Percentiles rank a stretch among this genome's conserved stretches.
phyloP scores from a whole-genome alignment of 2,888 invertebrate species.

The Sisyra nigra region DNA sequence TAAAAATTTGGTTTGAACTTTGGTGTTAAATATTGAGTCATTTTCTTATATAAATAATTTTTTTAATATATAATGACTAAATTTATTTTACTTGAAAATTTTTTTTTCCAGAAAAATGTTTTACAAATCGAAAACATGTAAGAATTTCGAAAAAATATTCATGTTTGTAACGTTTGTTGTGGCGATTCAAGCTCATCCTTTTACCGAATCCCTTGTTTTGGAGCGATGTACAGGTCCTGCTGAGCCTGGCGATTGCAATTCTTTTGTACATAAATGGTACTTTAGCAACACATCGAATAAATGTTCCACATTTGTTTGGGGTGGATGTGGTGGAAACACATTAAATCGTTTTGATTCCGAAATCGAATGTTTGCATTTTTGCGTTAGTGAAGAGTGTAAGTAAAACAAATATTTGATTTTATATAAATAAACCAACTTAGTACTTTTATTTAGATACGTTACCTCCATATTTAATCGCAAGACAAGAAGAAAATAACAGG shows the following conservation, averaged over 20 bases:
- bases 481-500: background rate
- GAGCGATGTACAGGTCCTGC: constrained; percentile 32
- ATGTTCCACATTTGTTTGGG: constrained; percentile 48
- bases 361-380: constrained; percentile 44
- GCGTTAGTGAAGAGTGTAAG: constrained; percentile 41
- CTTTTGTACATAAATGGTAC: constrained; percentile 50
- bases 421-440: too few species aligned
- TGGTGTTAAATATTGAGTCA: too few species aligned
- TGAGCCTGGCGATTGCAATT: constrained; percentile 40
- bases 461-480: background rate
- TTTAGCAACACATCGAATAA: constrained; percentile 38
- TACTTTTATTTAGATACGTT: constrained; percentile 1
- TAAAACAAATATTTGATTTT: constrained; percentile 7
- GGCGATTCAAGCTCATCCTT: too few species aligned
- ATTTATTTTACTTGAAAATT: too few species aligned
- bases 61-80: too few species aligned
- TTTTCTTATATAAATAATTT: too few species aligned
- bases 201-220: background rate
- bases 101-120: too few species aligned
- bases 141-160: too few species aligned
- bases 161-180: too few species aligned
- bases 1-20: too few species aligned
- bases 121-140: too few species aligned
- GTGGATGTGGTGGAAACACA: constrained; percentile 49
- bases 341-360: constrained; percentile 52